Evolutionary conservation across 2,888 invertebrate genomes (phyloP).

Genomic region (Brachyptera risi): DNA sequence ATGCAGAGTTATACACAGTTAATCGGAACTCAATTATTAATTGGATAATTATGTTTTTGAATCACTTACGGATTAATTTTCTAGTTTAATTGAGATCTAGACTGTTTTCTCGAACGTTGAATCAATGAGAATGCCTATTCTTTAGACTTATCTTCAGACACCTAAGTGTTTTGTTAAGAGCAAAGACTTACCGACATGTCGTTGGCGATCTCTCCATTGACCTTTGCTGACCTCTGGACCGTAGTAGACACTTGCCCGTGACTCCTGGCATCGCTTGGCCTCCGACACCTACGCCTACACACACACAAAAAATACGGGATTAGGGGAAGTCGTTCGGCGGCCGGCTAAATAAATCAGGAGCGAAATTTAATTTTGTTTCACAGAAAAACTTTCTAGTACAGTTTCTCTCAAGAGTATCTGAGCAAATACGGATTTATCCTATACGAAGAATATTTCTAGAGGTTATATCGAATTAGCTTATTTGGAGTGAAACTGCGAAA

Average conservation of each 20-base stretch:
- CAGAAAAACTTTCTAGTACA: slow-evolving; percentile 23
- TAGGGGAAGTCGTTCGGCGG: slow-evolving; percentile 23
- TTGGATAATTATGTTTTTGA: too few species aligned
- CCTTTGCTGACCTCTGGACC: slow-evolving; percentile 16
- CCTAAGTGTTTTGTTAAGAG: too few species aligned
- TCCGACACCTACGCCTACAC: background rate
- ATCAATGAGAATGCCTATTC: too few species aligned
- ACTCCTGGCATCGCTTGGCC: background rate
- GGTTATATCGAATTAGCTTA: slow-evolving; percentile 3
- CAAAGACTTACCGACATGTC: background rate
- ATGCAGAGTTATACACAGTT: too few species aligned
- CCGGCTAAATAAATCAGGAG: slow-evolving; percentile 28
- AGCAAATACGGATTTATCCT: slow-evolving; percentile 1
- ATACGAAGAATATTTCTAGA: slow-evolving; percentile 12
- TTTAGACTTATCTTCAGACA: too few species aligned
- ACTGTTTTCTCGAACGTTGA: too few species aligned
- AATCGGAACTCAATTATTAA: too few species aligned
- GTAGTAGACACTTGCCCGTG: background rate
- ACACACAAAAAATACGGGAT: slow-evolving; percentile 25
- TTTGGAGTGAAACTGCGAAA: slow-evolving; percentile 6
- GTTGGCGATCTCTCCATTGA: background rate
- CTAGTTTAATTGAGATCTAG: too few species aligned
- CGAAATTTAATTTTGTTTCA: slow-evolving; percentile 27
- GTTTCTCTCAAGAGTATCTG: slow-evolving; percentile 11
- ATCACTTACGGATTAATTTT: too few species aligned